Base-by-base conservation (phyloP, 1,140 invertebrate species). In the Drosophila aff. region DNA sequence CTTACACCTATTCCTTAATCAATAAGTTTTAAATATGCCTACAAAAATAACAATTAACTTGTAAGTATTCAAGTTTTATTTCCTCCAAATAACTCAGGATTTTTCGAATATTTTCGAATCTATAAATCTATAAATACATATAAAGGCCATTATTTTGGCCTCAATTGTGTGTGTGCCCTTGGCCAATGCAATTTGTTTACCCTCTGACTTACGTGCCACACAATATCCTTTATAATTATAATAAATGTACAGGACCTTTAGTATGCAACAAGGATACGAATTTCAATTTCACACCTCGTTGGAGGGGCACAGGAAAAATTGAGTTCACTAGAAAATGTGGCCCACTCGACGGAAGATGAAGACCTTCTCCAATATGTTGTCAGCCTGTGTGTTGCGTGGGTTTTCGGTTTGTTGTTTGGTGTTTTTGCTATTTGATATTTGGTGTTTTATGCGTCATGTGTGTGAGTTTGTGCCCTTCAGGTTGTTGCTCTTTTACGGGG, bases 251-350 rank as follows among this genome's bases (percentile, higher is more conserved):
- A 49, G 55, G 62, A 55, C 59, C 50, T 61, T 77, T 58, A 59
- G 59, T 76, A 71, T 82, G 81, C 81, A 72, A 62, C 76, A 84
- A 65, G 67, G 63, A 72, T 52, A 68, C 65, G 52, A 82, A 61
- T 81, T 89, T 80, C 82, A 82, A 90, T 90, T 90, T 90, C 81
- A 90, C 85, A 90, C 76, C 75, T 90, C 86, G 76, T 72, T 90
- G 85, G 76, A 85, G 64, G 68, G 75, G 60, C 65, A 63, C 40
- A 79, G 47, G 53, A 50, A 66, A 63, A 78, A 66, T 71, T 67
- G 64, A 59, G 38, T 64, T 41, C 59, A 46, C 41, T 53, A 67
- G 40, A 65, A 73, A 58, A 52, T 68, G 36, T 41, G 18, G 63
- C 60, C 73, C 53, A 60, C 78, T 85, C 72, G 68, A 61, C 47